Evolutionary conservation across 2,797 vertebrate species (phyloP).

Genomic region (Squalus acanthias): DNA sequence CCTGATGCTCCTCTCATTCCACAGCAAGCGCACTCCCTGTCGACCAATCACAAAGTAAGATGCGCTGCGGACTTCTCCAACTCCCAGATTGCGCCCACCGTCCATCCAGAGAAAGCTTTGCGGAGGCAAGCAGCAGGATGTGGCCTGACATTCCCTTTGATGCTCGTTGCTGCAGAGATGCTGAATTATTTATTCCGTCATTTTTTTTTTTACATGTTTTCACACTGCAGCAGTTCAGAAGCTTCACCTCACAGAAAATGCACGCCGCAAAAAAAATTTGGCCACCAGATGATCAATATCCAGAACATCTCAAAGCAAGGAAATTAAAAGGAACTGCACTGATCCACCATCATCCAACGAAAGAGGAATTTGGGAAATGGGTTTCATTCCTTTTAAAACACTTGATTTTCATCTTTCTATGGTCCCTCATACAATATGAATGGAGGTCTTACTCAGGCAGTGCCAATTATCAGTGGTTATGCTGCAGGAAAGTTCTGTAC

Average conservation of each 20-base stretch:
- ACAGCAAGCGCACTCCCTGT: background rate
- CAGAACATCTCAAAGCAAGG: background rate
- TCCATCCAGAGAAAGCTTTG: background rate
- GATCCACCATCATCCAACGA: background rate
- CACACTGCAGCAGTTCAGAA: background rate
- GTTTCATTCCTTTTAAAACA: background rate
- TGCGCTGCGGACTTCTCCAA: background rate
- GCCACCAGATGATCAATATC: background rate
- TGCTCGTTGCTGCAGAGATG: background rate
- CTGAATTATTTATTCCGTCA: constrained; percentile 11
- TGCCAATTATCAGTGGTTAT: background rate
- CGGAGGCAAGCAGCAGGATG: background rate
- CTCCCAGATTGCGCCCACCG: background rate
- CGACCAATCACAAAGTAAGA: background rate
- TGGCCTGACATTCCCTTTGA: background rate
- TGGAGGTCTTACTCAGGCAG: background rate
- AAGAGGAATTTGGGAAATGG: background rate
- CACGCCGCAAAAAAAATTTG: background rate
- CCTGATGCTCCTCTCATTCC: background rate
- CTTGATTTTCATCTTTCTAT: background rate
- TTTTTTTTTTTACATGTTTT: background rate
- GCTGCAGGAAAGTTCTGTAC: no score
- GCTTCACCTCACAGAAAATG: background rate
- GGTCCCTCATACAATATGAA: background rate
- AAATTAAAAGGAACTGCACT: background rate